A percentile compares a stretch with the other conserved stretches of the same genome.
These are phyloP conservation scores for Phaethon lepturus DNA, from an alignment of 2,113 vertebrate species.

Conservation along the genomic window DNA sequence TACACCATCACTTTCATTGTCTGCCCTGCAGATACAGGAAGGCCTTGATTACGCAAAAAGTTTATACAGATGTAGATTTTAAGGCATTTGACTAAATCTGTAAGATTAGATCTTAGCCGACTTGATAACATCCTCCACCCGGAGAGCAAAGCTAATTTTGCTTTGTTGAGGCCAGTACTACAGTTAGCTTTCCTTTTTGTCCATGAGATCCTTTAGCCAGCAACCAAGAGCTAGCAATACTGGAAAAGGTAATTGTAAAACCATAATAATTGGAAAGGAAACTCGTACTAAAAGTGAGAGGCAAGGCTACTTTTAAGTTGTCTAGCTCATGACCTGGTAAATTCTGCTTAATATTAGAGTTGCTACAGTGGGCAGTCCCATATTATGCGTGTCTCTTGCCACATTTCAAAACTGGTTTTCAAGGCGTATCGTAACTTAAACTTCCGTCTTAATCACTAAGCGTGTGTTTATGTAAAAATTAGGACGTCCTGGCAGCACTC, in stretches of 20 bases:
- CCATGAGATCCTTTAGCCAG: background rate
- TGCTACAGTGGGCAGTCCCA: background rate
- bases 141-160: background rate
- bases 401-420: background rate
- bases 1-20: background rate
- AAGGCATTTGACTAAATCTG: background rate
- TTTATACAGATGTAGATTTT: background rate
- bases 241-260: background rate
- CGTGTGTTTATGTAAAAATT: background rate
- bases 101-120: background rate
- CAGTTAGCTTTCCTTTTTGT: background rate
- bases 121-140: background rate
- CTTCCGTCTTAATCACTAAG: background rate
- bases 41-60: background rate
- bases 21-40: background rate
- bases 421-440: rapidly evolving
- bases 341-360: background rate
- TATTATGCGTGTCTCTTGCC: rapidly evolving
- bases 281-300: background rate
- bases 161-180: background rate
- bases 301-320: background rate
- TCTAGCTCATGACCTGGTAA: background rate
- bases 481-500: background rate
- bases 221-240: background rate
- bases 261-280: background rate